These are phyloP conservation scores for Cossypha niveicapilla DNA, from an alignment of 2,797 vertebrate genomes.

Conservation along the genomic window DNA sequence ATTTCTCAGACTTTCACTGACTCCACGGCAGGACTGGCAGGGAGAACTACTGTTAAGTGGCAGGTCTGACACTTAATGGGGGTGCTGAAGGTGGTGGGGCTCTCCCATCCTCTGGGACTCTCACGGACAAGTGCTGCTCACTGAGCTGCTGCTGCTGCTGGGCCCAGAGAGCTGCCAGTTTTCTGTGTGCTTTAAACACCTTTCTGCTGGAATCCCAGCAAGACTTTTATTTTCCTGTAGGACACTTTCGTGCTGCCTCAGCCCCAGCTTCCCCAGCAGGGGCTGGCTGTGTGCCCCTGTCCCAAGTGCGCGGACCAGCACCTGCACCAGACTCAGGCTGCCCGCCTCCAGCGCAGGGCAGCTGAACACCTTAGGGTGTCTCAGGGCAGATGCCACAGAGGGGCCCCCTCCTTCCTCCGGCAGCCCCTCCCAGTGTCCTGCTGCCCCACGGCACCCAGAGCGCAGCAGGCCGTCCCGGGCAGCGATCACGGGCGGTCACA, in stretches of 20 bases:
- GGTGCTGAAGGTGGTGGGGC: rapidly evolving
- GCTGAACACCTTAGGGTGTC: neutral
- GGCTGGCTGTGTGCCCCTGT: neutral
- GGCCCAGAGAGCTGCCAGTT: neutral
- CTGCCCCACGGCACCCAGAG: rapidly evolving
- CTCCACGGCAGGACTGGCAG: rapidly evolving
- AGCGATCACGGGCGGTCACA: neutral
- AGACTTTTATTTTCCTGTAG: neutral
- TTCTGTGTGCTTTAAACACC: neutral
- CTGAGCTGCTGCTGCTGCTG: neutral
- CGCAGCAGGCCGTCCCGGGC: neutral
- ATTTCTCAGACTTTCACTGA: neutral
- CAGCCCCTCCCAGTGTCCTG: neutral
- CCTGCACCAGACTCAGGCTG: neutral
- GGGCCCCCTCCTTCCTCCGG: neutral
- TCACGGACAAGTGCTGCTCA: neutral
- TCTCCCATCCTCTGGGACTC: neutral
- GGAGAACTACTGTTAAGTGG: neutral
- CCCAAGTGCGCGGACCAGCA: rapidly evolving
- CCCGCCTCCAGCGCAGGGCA: rapidly evolving
- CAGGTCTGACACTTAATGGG: neutral
- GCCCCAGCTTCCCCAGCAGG: rapidly evolving
- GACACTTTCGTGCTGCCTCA: neutral
- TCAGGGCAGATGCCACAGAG: neutral
- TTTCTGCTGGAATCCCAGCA: neutral